Conservation (phyloP, 2,113 vertebrate species). For the Thamnophis sirtalis region DNA sequence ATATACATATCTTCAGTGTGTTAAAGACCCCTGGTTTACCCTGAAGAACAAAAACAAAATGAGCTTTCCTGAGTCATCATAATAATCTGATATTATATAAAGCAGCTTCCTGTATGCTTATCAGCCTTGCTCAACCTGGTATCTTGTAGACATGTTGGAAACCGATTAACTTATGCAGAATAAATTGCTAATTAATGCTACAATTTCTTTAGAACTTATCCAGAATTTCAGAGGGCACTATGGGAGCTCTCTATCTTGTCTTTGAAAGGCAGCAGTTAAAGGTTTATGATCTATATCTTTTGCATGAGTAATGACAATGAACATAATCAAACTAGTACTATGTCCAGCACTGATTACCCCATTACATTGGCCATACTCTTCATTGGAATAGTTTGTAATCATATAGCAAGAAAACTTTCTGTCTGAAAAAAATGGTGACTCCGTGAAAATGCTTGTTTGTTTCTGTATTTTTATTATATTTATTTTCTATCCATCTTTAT, state of each 20-base stretch:
- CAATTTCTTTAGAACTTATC: constrained; percentile 25
- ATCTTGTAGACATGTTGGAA: neutral
- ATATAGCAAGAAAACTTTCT: constrained; percentile 48
- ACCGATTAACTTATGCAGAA: neutral
- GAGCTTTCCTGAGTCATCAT: neutral
- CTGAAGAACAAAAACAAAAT: neutral
- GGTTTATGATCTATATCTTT: constrained; percentile 49
- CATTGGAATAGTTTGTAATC: constrained; percentile 40
- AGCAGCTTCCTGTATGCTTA: neutral
- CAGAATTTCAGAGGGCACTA: constrained; percentile 27
- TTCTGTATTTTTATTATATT: neutral
- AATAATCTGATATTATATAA: neutral
- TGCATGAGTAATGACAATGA: constrained; percentile 43
- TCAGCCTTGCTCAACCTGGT: neutral
- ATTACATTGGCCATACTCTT: constrained; percentile 48
- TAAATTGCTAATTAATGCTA: neutral
- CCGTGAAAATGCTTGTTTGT: neutral
- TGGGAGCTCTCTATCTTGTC: constrained; percentile 20
- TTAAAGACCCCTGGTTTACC: neutral
- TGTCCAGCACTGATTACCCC: constrained; percentile 48
- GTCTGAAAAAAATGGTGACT: constrained; percentile 44
- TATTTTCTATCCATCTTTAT: neutral
- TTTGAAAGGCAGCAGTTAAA: constrained; percentile 48
- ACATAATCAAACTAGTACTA: constrained; percentile 35
- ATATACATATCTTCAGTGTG: neutral